Percentiles rank a stretch among this genome's conserved stretches.
phyloP scores from a whole-genome alignment of 1,140 invertebrate genomes.

The Pseudomyrmex pallidus region DNA sequence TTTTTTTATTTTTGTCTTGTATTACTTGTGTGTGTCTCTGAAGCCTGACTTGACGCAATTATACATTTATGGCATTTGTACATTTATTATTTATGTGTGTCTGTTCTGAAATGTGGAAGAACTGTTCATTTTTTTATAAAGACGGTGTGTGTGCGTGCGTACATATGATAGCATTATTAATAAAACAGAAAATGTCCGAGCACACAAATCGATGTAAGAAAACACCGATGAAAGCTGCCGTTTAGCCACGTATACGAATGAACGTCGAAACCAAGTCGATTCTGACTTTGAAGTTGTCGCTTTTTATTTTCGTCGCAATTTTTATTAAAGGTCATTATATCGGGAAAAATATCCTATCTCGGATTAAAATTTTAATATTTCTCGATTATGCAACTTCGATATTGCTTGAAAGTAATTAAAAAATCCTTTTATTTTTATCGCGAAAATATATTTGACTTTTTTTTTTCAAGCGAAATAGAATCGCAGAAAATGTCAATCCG shows the following conservation, averaged over 20 bases:
- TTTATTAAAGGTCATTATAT: constrained; percentile 29
- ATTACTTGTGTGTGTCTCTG: too few species aligned
- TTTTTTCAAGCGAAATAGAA: background rate
- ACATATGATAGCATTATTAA: constrained; percentile 37
- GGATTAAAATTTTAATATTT: constrained; percentile 29
- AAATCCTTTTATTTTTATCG: background rate
- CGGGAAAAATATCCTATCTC: background rate
- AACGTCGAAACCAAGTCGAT: background rate
- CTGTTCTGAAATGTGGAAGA: constrained; percentile 9
- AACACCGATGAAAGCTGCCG: constrained; percentile 19
- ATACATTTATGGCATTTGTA: constrained; percentile 46
- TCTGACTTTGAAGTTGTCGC: background rate
- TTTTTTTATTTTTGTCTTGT: too few species aligned
- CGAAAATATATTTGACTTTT: background rate
- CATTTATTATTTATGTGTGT: too few species aligned
- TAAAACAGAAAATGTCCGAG: constrained; percentile 23
- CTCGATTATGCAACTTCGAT: background rate
- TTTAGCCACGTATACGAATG: constrained; percentile 36
- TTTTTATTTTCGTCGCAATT: constrained; percentile 13
- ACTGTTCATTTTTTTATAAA: constrained; percentile 32
- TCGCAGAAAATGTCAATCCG: background rate
- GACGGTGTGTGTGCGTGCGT: background rate
- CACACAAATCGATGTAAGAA: constrained; percentile 27
- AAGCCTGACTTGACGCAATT: background rate
- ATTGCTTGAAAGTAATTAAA: constrained; percentile 16